Percentiles rank a stretch among this genome's conserved stretches.
phyloP scores from a whole-genome alignment of 1,140 invertebrate species.

The Pollicipes pollicipes region DNA sequence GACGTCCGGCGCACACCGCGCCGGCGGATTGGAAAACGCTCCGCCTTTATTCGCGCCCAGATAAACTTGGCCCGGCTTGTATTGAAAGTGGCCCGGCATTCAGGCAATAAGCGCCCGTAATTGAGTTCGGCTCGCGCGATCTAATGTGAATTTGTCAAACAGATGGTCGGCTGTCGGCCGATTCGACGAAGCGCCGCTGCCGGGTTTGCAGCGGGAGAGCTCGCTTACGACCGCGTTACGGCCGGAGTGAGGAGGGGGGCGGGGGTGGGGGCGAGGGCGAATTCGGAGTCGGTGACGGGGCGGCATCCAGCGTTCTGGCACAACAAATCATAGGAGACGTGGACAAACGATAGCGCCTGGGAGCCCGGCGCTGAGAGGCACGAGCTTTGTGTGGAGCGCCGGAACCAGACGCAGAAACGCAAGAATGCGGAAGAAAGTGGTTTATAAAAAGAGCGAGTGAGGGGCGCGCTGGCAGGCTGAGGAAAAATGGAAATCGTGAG shows the following conservation, averaged over 20 bases:
- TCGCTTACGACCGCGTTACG: no score
- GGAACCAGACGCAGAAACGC: not conserved
- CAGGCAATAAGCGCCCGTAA: not conserved
- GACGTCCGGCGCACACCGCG: no score
- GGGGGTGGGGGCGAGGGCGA: no score
- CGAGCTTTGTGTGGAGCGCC: not conserved
- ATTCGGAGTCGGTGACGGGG: not conserved
- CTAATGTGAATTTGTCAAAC: not conserved
- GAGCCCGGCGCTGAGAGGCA: not conserved
- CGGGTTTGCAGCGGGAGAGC: no score
- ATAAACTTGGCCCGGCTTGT: not conserved
- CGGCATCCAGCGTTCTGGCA: not conserved
- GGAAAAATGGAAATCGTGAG: no score
- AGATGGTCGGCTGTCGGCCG: not conserved
- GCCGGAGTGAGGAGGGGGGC: no score
- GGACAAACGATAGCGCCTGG: not conserved
- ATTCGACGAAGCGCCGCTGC: not conserved
- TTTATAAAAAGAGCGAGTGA: no score
- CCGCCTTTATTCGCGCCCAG: no score
- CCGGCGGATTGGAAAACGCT: no score
- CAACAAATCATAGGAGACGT: not conserved
- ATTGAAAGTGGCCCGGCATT: not conserved
- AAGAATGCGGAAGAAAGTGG: not conserved
- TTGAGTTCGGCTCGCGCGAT: not conserved
- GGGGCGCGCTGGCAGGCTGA: no score